Conservation (phyloP, 2,888 invertebrate genomes). For the Bombylius discolor region DNA sequence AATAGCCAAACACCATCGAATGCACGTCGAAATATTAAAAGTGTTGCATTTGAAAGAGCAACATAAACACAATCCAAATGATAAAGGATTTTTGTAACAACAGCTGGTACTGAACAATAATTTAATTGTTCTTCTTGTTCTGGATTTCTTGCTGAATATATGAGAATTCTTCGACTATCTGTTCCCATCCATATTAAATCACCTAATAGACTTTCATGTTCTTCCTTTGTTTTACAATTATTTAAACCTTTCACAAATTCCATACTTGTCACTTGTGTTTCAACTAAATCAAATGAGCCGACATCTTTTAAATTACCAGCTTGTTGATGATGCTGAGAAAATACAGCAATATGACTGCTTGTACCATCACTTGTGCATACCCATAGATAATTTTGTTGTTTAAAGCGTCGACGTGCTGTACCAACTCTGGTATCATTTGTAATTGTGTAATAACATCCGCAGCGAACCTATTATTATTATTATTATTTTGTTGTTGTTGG, state of each 20-base stretch:
- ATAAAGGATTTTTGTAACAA: constrained; percentile 63
- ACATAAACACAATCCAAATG: constrained; percentile 81
- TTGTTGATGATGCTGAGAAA: constrained; percentile 59
- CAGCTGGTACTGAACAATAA: constrained; percentile 53
- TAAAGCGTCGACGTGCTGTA: constrained; percentile 46
- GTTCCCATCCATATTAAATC: constrained; percentile 92
- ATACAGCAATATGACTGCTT: constrained; percentile 63
- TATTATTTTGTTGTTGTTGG: too few species aligned
- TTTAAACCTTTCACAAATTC: constrained; percentile 66
- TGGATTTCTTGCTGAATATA: constrained; percentile 74
- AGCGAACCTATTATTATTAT: constrained; percentile 54
- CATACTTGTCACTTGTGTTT: constrained; percentile 68
- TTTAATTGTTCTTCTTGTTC: constrained; percentile 69
- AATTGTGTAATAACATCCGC: constrained; percentile 79
- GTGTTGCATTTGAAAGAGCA: constrained; percentile 64
- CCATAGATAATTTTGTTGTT: constrained; percentile 76
- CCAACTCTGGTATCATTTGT: constrained; percentile 43
- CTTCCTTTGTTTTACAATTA: constrained; percentile 28
- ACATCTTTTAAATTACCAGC: constrained; percentile 61
- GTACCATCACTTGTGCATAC: constrained; percentile 72
- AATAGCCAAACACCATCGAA: constrained; percentile 60
- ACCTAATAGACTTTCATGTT: constrained; percentile 26
- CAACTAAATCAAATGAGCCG: constrained; percentile 63
- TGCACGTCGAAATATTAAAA: constrained; percentile 60
- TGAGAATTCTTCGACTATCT: constrained; percentile 63